A percentile compares a stretch with the other conserved stretches of the same genome.
phyloP scores from a whole-genome alignment of 2,888 invertebrate genomes.

The Microctonus brassicae region DNA sequence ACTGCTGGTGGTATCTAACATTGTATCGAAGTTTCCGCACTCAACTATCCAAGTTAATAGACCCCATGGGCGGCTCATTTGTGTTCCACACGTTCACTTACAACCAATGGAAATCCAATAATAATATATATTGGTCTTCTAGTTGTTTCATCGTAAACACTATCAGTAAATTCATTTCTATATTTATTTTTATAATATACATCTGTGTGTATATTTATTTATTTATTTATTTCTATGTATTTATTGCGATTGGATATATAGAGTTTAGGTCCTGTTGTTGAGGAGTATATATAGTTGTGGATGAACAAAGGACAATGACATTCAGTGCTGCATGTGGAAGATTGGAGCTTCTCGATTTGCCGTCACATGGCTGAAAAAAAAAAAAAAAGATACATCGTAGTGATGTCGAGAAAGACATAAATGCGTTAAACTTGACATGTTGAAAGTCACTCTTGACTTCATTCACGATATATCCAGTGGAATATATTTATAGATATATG shows the following conservation, averaged over 20 bases:
- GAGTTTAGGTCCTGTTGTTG: no score
- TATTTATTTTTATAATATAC: slow-evolving; percentile 1
- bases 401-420: not conserved
- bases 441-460: slow-evolving; percentile 3
- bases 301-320: slow-evolving; percentile 24
- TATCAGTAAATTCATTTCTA: slow-evolving; percentile 5
- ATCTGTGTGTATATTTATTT: not conserved
- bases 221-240: not conserved
- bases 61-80: slow-evolving; percentile 25
- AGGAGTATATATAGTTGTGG: not conserved
- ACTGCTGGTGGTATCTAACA: slow-evolving; percentile 24
- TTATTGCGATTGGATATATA: no score
- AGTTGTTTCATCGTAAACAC: not conserved
- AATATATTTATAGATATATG: no score
- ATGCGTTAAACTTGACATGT: slow-evolving; percentile 1
- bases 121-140: slow-evolving; percentile 1
- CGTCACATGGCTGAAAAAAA: not conserved
- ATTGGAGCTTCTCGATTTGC: not conserved
- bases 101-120: slow-evolving; percentile 1
- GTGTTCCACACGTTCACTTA: not conserved
- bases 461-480: not conserved
- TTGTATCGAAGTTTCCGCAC: slow-evolving; percentile 26
- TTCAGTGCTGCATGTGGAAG: not conserved
- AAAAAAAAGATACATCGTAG: not conserved
- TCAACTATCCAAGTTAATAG: slow-evolving; percentile 34